Evolutionary conservation across 2,888 invertebrate species (phyloP), one percentile per base, ranked within the genome.

Genomic region (Micoletzkya japonica): DNA sequence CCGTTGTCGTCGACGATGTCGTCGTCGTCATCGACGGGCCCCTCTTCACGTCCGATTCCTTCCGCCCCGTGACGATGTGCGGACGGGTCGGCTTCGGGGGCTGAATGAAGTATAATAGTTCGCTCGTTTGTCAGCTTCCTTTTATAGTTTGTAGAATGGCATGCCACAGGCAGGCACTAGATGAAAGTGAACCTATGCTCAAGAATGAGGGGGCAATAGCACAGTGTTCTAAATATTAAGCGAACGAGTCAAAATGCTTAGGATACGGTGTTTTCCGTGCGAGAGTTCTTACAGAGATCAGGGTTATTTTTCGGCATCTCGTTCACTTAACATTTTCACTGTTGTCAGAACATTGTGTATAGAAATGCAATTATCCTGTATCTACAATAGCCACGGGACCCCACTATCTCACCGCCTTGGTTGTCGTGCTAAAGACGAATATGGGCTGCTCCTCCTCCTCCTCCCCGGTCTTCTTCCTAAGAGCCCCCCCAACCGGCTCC

Each of bases 371-470:
- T 44, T 44, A 10, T 44, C 20, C 20, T 14, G 44, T 44, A 20
- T 44, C 20, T 14, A 20, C 20, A 44, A 44, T 44, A 44, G 44
- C 10, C 20, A 44, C 44, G 44, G 20, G 44, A 44, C 20, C 44
- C 20, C 44, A 44, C 10, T 26, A 28, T 37, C 66, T 49, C 28
- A 66, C 66, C 66, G 66, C 54, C 26, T 66, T 66, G 56, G 56
- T 67, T 10, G 76, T 76, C 20, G 79, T 77, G 2, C 76, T 77
- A 72, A 79, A 79, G 4, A 79, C 74, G 66, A 77, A 79, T 32
- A 77, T 74, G 10, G 70, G 59, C 36, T 50, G 56, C 34, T 56
- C 61, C 3, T 68, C 28, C 7, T 56, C 68, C 60, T 56, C 68
- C 44, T 56, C 71, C 30, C 63, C 67, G 2, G 52, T 56, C 32